These are phyloP conservation scores for Poeciliopsis turrubarensis DNA, from an alignment of 2,113 vertebrate genomes.

Conservation along the genomic window DNA sequence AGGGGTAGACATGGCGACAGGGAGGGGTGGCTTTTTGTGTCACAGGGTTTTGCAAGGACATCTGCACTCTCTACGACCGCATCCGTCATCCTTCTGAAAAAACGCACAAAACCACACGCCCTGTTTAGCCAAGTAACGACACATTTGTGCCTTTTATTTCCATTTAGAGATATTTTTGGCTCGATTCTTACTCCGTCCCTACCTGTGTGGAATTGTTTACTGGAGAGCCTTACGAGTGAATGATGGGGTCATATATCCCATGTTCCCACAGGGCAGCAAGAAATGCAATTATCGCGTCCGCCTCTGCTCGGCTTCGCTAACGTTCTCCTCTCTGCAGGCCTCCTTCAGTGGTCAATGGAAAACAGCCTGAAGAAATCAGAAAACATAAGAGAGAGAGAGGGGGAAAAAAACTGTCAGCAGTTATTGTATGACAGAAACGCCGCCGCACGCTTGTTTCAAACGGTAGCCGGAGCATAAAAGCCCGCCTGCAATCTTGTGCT, in stretches of 20 bases:
- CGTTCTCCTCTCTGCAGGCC: constrained; percentile 38
- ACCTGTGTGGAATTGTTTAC: constrained; percentile 69
- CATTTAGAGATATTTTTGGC: constrained; percentile 11
- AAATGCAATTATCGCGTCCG: constrained; percentile 68
- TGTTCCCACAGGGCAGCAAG: constrained; percentile 68
- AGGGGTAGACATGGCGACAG: constrained; percentile 28
- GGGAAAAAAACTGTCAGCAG: constrained; percentile 24
- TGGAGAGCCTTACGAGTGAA: constrained; percentile 68
- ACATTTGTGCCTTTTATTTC: constrained; percentile 16
- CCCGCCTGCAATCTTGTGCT: constrained; percentile 35
- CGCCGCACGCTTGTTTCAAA: constrained; percentile 23
- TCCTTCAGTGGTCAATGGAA: constrained; percentile 41
- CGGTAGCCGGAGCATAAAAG: constrained; percentile 36
- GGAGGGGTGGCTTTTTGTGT: constrained; percentile 34
- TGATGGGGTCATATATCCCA: constrained; percentile 77
- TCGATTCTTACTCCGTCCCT: neutral
- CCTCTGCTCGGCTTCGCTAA: constrained; percentile 41
- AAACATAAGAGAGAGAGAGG: constrained; percentile 26
- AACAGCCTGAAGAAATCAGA: constrained; percentile 50
- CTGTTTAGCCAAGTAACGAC: neutral
- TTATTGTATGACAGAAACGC: constrained; percentile 32
- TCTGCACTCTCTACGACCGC: constrained; percentile 40
- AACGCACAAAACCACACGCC: constrained; percentile 5
- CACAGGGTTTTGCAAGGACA: constrained; percentile 43
- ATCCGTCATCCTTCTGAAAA: constrained; percentile 71